Evolutionary conservation across 2,113 vertebrate genomes (phyloP), one percentile per base, ranked within the genome.

Genomic region (Oreocharis arfaki): DNA sequence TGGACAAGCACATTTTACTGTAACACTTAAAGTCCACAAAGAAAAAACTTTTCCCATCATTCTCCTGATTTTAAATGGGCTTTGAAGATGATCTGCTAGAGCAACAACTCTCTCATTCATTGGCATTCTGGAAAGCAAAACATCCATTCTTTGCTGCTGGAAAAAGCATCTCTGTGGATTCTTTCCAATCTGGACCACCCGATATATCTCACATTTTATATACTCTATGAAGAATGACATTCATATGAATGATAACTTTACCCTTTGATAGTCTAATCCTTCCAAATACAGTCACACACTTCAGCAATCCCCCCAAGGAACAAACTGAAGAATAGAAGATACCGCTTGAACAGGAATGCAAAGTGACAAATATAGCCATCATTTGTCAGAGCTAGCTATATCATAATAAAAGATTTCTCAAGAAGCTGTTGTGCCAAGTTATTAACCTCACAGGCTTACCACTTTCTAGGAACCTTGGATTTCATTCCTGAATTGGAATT

Each of bases 341-440:
- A 77, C 4, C 10, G 8, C 18, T 83, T 80, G 70, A 88, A 79
- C 30, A 86, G 46, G 64, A 90, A 96, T 70, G 63, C 6, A n/a
- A 82, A 87, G 52, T 88, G 90, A 88, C 78, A 95, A 91, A 95
- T 89, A 83, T 1, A 95, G 49, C 26, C 50, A 85, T 94, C 60
- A 84, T 64, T 82, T 91, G 70, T 91, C 75, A 95, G 42, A 61
- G 46, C 13, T 39, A 52, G 17, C 14, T 79, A 10, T 53, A 64
- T 39, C 35, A 60, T 53, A 89, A 23, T 42, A 90, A 89, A 37
- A 74, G 44, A 60, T 69, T 94, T 87, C 61, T 80, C 82, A 79
- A 65, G 26, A 88, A 69, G 19, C 18, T 65, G 10, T 61, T 67
- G 19, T 59, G 39, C 12, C 37, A 50, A 1, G 1, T 55, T 75